A percentile compares a stretch with the other conserved stretches of the same genome.
Evolutionary conservation across 1,140 invertebrate species (phyloP).

Genomic region (Zaprionus tsacasi): DNA sequence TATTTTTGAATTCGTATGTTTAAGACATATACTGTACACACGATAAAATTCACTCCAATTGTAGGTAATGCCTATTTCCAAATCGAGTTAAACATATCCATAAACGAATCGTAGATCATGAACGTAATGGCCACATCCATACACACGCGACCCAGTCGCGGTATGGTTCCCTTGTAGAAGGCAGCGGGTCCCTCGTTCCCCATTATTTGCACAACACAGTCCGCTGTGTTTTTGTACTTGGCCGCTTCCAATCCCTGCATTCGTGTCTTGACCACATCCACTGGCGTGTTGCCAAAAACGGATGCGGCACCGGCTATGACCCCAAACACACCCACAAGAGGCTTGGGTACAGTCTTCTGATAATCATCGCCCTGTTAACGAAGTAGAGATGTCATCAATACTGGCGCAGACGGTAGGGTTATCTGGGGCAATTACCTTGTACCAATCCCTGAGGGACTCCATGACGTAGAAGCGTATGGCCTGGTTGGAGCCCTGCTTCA

Average conservation of each 20-base stretch:
- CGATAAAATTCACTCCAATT: too few species aligned
- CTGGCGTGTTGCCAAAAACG: conserved; percentile 98
- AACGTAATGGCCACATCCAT: conserved; percentile 99
- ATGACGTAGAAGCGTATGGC: conserved; percentile 99
- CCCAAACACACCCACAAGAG: conserved; percentile 95
- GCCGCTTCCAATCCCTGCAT: conserved; percentile 99
- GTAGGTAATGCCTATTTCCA: conserved; percentile 86
- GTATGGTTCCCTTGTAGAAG: conserved; percentile 99
- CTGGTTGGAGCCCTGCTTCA: conserved; percentile 99
- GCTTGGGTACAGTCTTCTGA: conserved; percentile 92
- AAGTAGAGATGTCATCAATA: background rate
- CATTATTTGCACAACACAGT: conserved; percentile 96
- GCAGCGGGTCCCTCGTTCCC: conserved; percentile 96
- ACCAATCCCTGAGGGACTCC: conserved; percentile 97
- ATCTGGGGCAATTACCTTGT: conserved; percentile 85
- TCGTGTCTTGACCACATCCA: conserved; percentile 99
- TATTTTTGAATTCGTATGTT: too few species aligned
- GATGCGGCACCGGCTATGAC: conserved; percentile 97
- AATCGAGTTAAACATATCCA: conserved; percentile 95
- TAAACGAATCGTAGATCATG: conserved; percentile 98
- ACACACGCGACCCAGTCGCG: conserved; percentile 96
- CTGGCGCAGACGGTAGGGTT: too few species aligned
- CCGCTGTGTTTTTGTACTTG: conserved; percentile 97
- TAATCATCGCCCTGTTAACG: conserved; percentile 88
- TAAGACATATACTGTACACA: too few species aligned